Conservation (phyloP, 2,797 vertebrate genomes). For the Graptemys geographica region DNA sequence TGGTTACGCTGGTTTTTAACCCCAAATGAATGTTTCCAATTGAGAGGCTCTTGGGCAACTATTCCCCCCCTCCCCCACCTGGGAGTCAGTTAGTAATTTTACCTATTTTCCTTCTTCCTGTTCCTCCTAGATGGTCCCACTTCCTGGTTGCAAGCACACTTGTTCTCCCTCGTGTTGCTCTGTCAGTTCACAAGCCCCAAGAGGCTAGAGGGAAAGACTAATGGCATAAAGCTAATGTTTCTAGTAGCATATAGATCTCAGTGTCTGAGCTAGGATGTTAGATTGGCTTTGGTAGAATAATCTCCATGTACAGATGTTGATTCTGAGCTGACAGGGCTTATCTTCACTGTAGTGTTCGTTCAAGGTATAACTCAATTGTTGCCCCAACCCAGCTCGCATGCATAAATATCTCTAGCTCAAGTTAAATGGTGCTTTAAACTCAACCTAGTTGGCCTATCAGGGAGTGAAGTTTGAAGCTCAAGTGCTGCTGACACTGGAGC, state of each 20-base stretch:
- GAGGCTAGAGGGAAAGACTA: neutral
- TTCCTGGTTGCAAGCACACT: neutral
- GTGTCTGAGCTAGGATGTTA: neutral
- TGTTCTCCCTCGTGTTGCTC: neutral
- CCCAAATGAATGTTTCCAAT: neutral
- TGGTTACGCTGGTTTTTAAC: too few species aligned
- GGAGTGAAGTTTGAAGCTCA: too few species aligned
- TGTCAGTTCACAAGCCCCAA: neutral
- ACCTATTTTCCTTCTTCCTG: too few species aligned
- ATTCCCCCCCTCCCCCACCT: rapidly evolving
- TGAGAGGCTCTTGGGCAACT: neutral
- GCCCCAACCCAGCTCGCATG: neutral
- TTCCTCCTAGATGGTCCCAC: neutral
- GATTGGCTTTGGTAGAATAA: neutral
- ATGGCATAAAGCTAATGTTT: neutral
- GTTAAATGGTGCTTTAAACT: too few species aligned
- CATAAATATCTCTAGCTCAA: neutral
- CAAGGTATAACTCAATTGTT: neutral
- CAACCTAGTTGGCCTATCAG: too few species aligned
- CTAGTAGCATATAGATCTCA: neutral
- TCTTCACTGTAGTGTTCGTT: neutral
- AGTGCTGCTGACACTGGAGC: too few species aligned
- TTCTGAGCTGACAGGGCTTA: neutral
- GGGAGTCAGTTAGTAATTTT: too few species aligned
- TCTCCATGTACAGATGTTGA: neutral